phyloP scores from a whole-genome alignment of 2,113 vertebrate species.

The Datnioides undecimradiatus region DNA sequence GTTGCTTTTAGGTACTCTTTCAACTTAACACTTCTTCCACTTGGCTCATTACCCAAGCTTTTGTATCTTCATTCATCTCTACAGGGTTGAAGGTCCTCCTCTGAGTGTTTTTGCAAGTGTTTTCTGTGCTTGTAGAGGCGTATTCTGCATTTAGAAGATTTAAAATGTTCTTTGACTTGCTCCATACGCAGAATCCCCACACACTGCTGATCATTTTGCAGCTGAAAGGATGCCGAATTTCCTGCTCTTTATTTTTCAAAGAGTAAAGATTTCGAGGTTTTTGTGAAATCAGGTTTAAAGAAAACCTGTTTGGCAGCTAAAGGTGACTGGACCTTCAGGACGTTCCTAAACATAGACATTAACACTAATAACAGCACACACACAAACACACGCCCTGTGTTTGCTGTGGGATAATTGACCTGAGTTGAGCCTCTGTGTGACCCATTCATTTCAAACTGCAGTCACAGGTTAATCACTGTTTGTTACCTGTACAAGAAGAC shows the following conservation, averaged over 20 bases:
- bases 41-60: neutral
- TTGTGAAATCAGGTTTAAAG: constrained; percentile 1
- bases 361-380: constrained; percentile 52
- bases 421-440: constrained; percentile 41
- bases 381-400: constrained; percentile 49
- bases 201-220: neutral
- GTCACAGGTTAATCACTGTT: constrained; percentile 47
- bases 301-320: constrained; percentile 3
- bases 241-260: too few relatives aligned
- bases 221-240: neutral
- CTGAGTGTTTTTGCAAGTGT: neutral
- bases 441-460: constrained; percentile 14
- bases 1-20: neutral
- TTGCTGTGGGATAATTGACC: constrained; percentile 33
- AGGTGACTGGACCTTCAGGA: constrained; percentile 36
- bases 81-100: constrained; percentile 1
- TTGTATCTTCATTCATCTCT: neutral
- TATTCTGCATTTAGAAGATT: neutral
- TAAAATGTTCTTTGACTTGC: neutral
- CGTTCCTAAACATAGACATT: constrained; percentile 65
- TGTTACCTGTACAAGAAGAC: constrained; percentile 16
- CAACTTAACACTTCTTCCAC: neutral
- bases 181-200: neutral
- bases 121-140: neutral
- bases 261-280: neutral